Percentiles rank a stretch among this genome's conserved stretches.
Evolutionary conservation across 2,797 vertebrate genomes (phyloP).

Genomic region (Oreonectes daqikongensis): DNA sequence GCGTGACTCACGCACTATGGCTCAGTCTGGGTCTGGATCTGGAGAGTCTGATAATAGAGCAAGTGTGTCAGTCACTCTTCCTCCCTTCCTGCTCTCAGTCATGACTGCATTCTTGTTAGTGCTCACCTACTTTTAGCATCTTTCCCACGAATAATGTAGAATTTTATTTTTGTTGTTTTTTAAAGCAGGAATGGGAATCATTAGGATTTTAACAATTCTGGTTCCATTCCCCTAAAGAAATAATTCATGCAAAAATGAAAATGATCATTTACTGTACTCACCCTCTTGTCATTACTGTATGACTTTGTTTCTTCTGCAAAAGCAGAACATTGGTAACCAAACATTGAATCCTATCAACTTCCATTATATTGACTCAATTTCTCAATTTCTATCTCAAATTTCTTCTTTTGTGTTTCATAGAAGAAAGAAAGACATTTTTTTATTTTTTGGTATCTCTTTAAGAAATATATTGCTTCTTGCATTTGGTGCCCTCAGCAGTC

Average conservation of each 20-base stretch:
- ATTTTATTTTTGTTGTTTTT: not conserved
- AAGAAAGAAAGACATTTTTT: too few species aligned
- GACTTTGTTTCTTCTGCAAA: too few species aligned
- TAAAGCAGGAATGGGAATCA: not conserved
- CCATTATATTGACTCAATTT: too few species aligned
- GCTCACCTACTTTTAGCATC: constrained; percentile 11
- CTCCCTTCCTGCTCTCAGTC: constrained; percentile 43
- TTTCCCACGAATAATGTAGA: not conserved
- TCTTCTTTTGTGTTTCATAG: too few species aligned
- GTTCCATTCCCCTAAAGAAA: not conserved
- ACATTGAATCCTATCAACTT: too few species aligned
- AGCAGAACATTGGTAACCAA: too few species aligned
- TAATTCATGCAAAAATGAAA: too few species aligned
- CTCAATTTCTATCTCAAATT: too few species aligned
- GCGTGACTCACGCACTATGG: constrained; percentile 51
- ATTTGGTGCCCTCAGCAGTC: not conserved
- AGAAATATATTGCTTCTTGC: not conserved
- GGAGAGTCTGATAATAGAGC: constrained; percentile 57
- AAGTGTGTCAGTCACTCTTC: constrained; percentile 58
- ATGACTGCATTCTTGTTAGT: not conserved
- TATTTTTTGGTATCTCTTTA: too few species aligned
- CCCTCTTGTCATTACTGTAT: too few species aligned
- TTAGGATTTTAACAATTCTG: not conserved
- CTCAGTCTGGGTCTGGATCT: constrained; percentile 51
- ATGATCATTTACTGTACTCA: too few species aligned